Conservation (phyloP, 2,888 invertebrate genomes). For the Rhagonycha fulva region DNA sequence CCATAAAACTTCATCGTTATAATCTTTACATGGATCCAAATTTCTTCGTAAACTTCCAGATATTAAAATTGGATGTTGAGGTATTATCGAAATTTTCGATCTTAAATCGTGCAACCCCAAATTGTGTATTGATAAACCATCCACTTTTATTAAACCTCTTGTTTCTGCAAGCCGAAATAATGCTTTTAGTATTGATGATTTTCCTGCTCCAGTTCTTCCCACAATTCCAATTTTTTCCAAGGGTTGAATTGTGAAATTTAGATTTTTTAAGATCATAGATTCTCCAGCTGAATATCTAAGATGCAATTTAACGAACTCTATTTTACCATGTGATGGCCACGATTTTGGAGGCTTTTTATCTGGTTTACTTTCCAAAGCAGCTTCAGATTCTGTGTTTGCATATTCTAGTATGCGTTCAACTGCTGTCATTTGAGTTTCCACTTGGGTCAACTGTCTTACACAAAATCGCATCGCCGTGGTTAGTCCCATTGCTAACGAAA, state of each 20-base stretch:
- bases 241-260: constrained; percentile 68
- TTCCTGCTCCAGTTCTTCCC: constrained; percentile 80
- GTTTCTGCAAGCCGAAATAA: constrained; percentile 64
- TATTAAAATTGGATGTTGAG: constrained; percentile 78
- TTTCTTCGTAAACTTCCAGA: constrained; percentile 86
- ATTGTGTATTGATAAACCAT: constrained; percentile 54
- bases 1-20: constrained; percentile 80
- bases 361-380: constrained; percentile 39
- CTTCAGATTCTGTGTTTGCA: constrained; percentile 40
- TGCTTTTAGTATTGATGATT: constrained; percentile 65
- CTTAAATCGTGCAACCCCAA: constrained; percentile 55
- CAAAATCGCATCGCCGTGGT: constrained; percentile 79
- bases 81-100: constrained; percentile 54
- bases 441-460: constrained; percentile 59
- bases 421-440: constrained; percentile 79
- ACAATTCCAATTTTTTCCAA: constrained; percentile 77
- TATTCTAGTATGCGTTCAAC: constrained; percentile 51
- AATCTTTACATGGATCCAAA: constrained; percentile 85
- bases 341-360: constrained; percentile 61
- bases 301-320: constrained; percentile 69
- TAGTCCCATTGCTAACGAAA: constrained; percentile 47
- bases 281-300: constrained; percentile 73
- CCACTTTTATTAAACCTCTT: constrained; percentile 59
- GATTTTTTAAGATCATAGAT: constrained; percentile 72
- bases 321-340: constrained; percentile 73